Base-by-base conservation (phyloP, 2,888 invertebrate species). In the Andrena praecox region DNA sequence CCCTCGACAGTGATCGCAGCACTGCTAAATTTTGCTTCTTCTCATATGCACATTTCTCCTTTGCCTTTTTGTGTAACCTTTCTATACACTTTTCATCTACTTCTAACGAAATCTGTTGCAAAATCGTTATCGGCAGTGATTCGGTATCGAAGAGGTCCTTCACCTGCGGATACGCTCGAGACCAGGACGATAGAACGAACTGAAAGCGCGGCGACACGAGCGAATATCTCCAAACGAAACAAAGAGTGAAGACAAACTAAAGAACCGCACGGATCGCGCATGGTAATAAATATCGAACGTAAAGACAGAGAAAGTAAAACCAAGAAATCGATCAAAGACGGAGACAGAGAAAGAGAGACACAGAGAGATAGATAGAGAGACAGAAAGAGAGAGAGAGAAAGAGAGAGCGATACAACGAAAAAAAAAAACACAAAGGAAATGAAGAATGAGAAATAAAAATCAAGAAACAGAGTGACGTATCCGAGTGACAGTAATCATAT, bases 291-390 rank as follows among this genome's bases (percentile, higher is more conserved):
- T 7, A 60, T 52, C 54, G 10, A 60, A 90, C 87, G 83, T 89
- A 87, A 86, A 87, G 81, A 83, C 48, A 50, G 73, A 62, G 50
- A 59, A 60, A 70, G 54, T 27, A 24, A 66, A 77, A 83, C 68
- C 67, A 77, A 93, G 93, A 93, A 93, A 91, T 80, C 72, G 87
- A 89, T 84, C 71, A 70, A 70, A 82, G 56, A 80, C 31, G 69
- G 70, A 73, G 68, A 77, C 8, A 80, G 52, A 78, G 68, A 84
- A 35, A 77, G 70, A 78, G 63, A 79, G 69, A 78, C 29, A 78
- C 35, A 77, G 56, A 77, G 59, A 60, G 42, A 79, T 62, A 82
- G 67, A 80, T n/a, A 69, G 50, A 85, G 50, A 84, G 42, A 85
- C n/a, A 73, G 48, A 74, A 16, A 79, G 33, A 80, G n/a, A 84